A percentile compares a stretch with the other conserved stretches of the same genome.
Conservation (phyloP, 1,140 invertebrate species). For the Drosophila asahinai region DNA sequence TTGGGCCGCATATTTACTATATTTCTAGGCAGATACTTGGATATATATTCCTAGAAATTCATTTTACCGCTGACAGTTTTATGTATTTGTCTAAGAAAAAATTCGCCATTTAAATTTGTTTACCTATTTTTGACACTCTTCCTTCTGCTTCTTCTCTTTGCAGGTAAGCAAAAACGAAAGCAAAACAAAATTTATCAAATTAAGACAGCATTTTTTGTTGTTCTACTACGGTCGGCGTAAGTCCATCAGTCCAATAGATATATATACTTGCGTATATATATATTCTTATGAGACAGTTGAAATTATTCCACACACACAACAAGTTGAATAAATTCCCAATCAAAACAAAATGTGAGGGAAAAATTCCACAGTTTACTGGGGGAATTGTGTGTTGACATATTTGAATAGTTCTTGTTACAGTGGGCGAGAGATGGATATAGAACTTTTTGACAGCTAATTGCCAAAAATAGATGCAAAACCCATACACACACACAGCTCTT, state of each 20-base stretch:
- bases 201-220: conserved; percentile 10
- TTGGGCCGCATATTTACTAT: conserved; percentile 15
- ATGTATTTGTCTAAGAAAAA: conserved; percentile 49
- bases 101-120: conserved; percentile 42
- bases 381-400: conserved; percentile 45
- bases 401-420: conserved; percentile 24
- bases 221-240: conserved; percentile 48
- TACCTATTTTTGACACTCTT: conserved; percentile 65
- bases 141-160: conserved; percentile 58
- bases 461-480: conserved; percentile 52
- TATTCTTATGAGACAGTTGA: conserved; percentile 15
- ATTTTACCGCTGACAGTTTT: conserved; percentile 52
- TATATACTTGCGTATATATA: conserved; percentile 1
- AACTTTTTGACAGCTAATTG: conserved; percentile 24
- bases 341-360: conserved; percentile 52
- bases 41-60: conserved; percentile 27
- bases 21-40: conserved; percentile 1
- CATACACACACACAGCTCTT: conserved; percentile 1
- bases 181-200: conserved; percentile 32
- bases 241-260: conserved; percentile 57
- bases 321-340: conserved; percentile 69
- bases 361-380: conserved; percentile 55
- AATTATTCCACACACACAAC: conserved; percentile 60
- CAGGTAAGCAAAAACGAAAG: conserved; percentile 72
- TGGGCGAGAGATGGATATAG: neutral